Conservation (phyloP, 2,113 vertebrate genomes). For the Psilopsiagon aymara region DNA sequence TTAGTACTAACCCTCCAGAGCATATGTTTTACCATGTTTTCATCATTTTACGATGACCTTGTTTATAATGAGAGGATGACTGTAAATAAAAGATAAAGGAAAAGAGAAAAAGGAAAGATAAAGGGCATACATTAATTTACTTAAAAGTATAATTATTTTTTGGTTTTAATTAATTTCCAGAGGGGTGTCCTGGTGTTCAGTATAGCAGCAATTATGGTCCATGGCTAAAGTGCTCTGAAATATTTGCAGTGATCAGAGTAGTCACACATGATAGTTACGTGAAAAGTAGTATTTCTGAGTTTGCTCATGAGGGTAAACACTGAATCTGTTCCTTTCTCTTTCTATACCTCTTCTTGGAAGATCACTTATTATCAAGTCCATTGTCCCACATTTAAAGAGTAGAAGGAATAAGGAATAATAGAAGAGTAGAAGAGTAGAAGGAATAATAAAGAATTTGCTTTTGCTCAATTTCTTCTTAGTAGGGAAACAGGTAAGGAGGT, state of each 20-base stretch:
- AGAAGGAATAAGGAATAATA: too few relatives aligned
- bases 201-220: neutral
- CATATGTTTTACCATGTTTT: conserved; percentile 71
- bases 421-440: too few relatives aligned
- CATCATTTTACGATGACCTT: conserved; percentile 77
- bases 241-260: neutral
- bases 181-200: neutral
- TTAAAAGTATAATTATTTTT: neutral
- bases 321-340: neutral
- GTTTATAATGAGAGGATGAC: conserved; percentile 63
- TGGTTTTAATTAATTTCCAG: neutral
- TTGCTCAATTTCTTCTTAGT: neutral
- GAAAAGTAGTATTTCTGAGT: neutral
- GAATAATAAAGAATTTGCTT: neutral
- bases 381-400: neutral
- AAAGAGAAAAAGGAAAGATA: neutral
- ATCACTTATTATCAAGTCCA: neutral
- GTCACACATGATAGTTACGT: neutral
- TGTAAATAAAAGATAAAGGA: conserved; percentile 22
- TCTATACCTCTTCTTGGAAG: neutral
- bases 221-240: neutral
- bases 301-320: neutral
- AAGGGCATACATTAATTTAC: neutral
- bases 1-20: conserved; percentile 50
- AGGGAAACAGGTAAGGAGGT: neutral